Evolutionary conservation across 1,140 invertebrate genomes (phyloP), one percentile per base, ranked within the genome.

Genomic region (Ostrea edulis): DNA sequence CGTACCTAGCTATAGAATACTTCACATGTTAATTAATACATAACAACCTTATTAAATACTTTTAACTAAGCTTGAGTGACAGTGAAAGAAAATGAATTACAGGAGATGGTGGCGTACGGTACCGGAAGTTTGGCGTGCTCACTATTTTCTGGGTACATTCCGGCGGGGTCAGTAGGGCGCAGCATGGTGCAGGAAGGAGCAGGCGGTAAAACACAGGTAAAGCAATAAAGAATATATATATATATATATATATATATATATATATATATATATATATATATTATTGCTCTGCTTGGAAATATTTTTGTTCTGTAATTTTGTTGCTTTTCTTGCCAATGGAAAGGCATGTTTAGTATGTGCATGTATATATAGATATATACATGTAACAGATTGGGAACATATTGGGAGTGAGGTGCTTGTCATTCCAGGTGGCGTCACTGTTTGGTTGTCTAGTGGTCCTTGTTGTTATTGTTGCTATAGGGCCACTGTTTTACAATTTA

Each of bases 71-170:
- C 29, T 20, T 44, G 12, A 44, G 11, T 22, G 5, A 1, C 0
- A 25, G 9, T 82, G 17, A 52, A 35, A 17, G 14, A 14, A 17
- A 52, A 35, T 77, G 9, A 0, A 35, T 77, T 17, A 11, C 85
- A 93, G 89, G 93, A 93, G 82, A 92, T 93, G 91, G 88, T 93
- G 65, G 91, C 91, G 4, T 92, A 89, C 89, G 93, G 91, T 2
- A 87, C 89, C 14, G 90, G 87, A 5, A 91, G 90, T 82, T 86
- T 93, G 11, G 65, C 91, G 12, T 88, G 89, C 81, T 89, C 90
- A 0, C 9, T 93, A 29, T 93, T 93, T 88, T 92, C 91, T 83
- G 91, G 93, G 8, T 93, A 90, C 53, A 92, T 92, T 68, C 84
- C 91, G 25, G 92, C 89, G 54, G 91, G 90, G 7, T 93, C 93